phyloP scores from a whole-genome alignment of 2,888 invertebrate genomes.

The Teleogryllus oceanicus region DNA sequence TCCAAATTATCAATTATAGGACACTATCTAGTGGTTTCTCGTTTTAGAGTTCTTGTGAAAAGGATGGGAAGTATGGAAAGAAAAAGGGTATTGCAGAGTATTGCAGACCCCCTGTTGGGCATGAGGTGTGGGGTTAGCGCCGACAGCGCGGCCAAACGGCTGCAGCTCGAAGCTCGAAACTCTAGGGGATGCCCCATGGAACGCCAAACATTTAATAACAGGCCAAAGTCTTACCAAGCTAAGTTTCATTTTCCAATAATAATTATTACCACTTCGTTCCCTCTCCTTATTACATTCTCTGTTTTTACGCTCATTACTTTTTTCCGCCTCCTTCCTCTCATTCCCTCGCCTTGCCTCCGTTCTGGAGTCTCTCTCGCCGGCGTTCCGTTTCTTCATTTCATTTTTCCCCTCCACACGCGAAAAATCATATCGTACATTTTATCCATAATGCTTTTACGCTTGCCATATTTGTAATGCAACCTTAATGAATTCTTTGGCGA shows the following conservation, averaged over 20 bases:
- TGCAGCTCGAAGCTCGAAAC: background rate
- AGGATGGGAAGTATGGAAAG: no score
- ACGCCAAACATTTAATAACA: constrained; percentile 7
- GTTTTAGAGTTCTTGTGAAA: no score
- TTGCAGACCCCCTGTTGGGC: no score
- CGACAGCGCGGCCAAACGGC: background rate
- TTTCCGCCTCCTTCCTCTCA: background rate
- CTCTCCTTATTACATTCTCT: constrained; percentile 18
- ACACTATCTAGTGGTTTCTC: no score
- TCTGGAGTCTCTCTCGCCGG: background rate
- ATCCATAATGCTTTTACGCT: constrained; percentile 23
- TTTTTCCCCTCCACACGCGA: constrained; percentile 5
- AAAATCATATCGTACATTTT: constrained; percentile 18
- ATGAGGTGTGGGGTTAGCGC: no score
- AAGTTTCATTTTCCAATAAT: constrained; percentile 9
- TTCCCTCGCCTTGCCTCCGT: no score
- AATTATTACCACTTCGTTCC: constrained; percentile 18
- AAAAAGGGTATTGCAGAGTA: no score
- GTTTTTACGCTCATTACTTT: constrained; percentile 11
- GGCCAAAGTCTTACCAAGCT: background rate
- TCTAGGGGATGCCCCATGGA: background rate
- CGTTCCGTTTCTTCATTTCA: background rate
- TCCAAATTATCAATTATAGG: no score
- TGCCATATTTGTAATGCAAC: constrained; percentile 30
- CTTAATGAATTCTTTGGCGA: constrained; percentile 33